Evolutionary conservation across 2,797 vertebrate species (phyloP), one percentile per base, ranked within the genome.

Genomic region (Crax fasciolata): DNA sequence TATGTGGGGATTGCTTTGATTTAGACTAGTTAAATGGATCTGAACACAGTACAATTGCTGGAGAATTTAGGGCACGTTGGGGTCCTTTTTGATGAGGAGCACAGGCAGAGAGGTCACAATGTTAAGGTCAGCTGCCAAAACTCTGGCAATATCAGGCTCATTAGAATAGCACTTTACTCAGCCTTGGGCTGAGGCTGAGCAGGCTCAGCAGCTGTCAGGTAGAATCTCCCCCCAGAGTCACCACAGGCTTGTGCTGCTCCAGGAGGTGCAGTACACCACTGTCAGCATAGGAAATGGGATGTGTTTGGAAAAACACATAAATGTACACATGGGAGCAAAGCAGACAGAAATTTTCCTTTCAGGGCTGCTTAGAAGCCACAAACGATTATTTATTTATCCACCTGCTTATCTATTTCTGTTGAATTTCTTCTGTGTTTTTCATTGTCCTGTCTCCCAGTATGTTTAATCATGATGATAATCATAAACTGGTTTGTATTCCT

Each of bases 1-100:
- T 55, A 7, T 6, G 13, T 27, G 32, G 27, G 38, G 16, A 59
- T 52, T 82, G 32, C n/a, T 92, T 89, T 91, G 67, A 93, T 93
- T 96, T 88, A 76, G 87, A 46, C 44, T 52, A 79, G 18, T 6
- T 88, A 78, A 93, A 88, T 75, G 39, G 39, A 54, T 81, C 66
- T 61, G 82, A 70, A 84, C 30, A 49, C 8, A 39, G 32, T 41
- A 57, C 48, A 86, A 82, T 76, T 43, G 59, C 13, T 79, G 43
- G 61, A 91, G 73, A 93, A 94, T 96, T 94, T 86, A 94, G 63
- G 84, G 87, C 66, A 88, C 79, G 92, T 95, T 28, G 32, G 84
- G 70, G 89, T 90, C 79, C 32, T 82, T 95, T 88, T 48, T 89
- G 89, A 79, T 61, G 92, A 76, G 25, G 48, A 89, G 51, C 43